These are phyloP conservation scores for Cyphomyrus plagiostoma DNA, from an alignment of 2,113 vertebrate genomes.

Conservation along the genomic window DNA sequence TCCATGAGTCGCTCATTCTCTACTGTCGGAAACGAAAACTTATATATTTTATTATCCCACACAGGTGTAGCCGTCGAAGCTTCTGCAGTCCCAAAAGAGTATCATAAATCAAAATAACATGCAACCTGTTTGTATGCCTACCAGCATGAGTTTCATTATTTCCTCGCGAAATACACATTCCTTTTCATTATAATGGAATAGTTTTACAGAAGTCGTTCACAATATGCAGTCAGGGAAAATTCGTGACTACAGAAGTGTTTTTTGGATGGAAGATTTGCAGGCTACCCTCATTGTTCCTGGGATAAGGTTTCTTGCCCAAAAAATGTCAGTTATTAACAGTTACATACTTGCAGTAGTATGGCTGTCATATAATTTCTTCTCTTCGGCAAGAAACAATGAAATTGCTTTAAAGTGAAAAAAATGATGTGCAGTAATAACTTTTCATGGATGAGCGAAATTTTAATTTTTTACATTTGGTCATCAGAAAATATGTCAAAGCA, in stretches of 20 bases:
- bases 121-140: not conserved
- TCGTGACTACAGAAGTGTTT: not conserved
- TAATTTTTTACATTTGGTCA: not conserved
- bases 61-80: not conserved
- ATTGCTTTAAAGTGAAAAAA: not conserved
- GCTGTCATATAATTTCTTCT: not conserved
- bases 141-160: not conserved
- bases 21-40: not conserved
- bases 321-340: not conserved
- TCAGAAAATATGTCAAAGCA: not conserved
- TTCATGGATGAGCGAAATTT: not conserved
- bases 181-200: not conserved
- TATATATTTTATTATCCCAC: not conserved
- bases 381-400: not conserved
- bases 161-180: not conserved
- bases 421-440: not conserved
- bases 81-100: not conserved
- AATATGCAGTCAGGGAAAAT: not conserved
- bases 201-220: not conserved
- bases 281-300: not conserved
- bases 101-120: conserved; percentile 10
- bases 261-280: not conserved
- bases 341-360: not conserved
- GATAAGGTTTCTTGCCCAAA: not conserved
- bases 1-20: not conserved